Percentiles rank a stretch among this genome's conserved stretches.
Evolutionary conservation across 2,113 vertebrate genomes (phyloP).

Genomic region (Mesoclemmys tuberculata): DNA sequence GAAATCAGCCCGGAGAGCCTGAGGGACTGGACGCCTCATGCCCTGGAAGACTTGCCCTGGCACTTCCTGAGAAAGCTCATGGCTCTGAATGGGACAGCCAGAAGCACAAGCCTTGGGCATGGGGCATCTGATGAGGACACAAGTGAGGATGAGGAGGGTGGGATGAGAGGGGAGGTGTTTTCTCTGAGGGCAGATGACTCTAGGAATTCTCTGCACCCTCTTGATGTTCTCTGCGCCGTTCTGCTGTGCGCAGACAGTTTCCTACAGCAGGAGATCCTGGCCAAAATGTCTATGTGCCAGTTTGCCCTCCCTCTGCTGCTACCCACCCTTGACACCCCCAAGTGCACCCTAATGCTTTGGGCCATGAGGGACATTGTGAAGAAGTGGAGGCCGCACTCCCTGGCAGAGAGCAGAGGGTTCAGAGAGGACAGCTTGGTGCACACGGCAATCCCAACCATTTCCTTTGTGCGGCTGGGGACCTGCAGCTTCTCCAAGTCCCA

Average conservation of each 20-base stretch:
- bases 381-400: slow-evolving; percentile 73
- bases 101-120: slow-evolving; percentile 48
- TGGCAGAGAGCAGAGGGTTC: background rate
- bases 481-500: slow-evolving; percentile 82
- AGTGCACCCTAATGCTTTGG: slow-evolving; percentile 79
- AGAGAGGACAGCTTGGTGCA: slow-evolving; percentile 67
- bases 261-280: slow-evolving; percentile 81
- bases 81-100: slow-evolving; percentile 60
- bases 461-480: slow-evolving; percentile 81
- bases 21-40: slow-evolving; percentile 63
- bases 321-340: slow-evolving; percentile 73
- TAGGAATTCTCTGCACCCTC: slow-evolving; percentile 63
- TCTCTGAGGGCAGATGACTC: slow-evolving; percentile 77
- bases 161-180: slow-evolving; percentile 71
- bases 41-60: slow-evolving; percentile 58
- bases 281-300: slow-evolving; percentile 84
- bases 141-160: background rate
- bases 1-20: slow-evolving; percentile 65
- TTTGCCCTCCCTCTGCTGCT: slow-evolving; percentile 86
- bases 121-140: background rate
- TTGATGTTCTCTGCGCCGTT: slow-evolving; percentile 81
- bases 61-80: slow-evolving; percentile 67
- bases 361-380: slow-evolving; percentile 78
- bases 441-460: slow-evolving; percentile 79
- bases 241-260: slow-evolving; percentile 81